Base-by-base conservation (phyloP, 1,140 invertebrate genomes). In the Solenopsis invicta region DNA sequence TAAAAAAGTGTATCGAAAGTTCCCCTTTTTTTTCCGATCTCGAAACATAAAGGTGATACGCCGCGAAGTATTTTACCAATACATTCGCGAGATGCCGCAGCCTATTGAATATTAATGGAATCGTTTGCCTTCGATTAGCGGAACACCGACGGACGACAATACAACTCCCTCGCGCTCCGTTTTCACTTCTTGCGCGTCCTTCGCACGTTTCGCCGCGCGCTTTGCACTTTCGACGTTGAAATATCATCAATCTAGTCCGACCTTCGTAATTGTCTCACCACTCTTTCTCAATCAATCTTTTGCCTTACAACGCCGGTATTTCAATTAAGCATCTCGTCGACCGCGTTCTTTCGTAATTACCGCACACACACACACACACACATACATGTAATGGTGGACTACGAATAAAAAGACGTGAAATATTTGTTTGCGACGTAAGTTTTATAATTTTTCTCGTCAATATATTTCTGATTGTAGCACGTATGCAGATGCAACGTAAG, bases 221-320 rank as follows among this genome's bases (percentile, higher is more conserved):
- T 78, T 66, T 66, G 29, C 76, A 66, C 59, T 78, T 29, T 66
- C 37, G 59, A 66, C 61, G 59, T 78, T 78, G 76, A 78, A 78
- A 78, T 78, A 78, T 78, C 76, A 62, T 78, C 61, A 66, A 78
- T 78, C 76, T 78, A 66, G 76, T 66, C 59, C 76, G 45, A 78
- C 29, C 41, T 64, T 77, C 24, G 76, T 78, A 78, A 78, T 78
- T 78, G 76, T 78, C 76, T 78, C 41, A 9, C 75, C 61, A 34
- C 24, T 78, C 29, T 78, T 62, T 64, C 24, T 64, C 75, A 56
- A 77, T 77, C 56, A 77, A 77, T 77, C 75, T 77, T 66, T 50
- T 45, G 24, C 34, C 34, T 24, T 34, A 61, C 54, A 48, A 62
- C 61, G 18, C 61, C 76, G 61, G 45, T 78, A 78, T 78, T 78